A percentile compares a stretch with the other conserved stretches of the same genome.
Conservation (phyloP, 2,797 vertebrate genomes). For the Poecilia picta region DNA sequence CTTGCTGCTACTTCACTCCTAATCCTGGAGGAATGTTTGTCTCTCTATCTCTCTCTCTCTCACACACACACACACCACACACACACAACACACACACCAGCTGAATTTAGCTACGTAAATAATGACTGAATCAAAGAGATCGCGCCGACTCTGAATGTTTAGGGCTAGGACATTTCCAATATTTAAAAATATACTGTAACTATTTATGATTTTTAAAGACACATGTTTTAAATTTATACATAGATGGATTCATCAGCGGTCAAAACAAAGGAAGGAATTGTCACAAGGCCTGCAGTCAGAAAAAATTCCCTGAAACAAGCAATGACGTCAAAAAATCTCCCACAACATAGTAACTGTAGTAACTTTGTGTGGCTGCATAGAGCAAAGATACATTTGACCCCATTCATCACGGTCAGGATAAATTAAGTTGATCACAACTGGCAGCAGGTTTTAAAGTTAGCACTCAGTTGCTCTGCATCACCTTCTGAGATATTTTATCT, state of each 20-base stretch:
- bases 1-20: background rate
- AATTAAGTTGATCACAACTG: background rate
- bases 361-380: background rate
- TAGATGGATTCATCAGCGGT: background rate
- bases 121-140: background rate
- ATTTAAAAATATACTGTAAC: background rate
- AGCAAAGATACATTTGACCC: background rate
- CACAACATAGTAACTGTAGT: background rate
- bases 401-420: background rate
- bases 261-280: background rate
- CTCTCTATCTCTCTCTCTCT: no score
- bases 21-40: background rate
- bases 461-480: background rate
- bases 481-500: background rate
- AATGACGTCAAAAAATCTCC: background rate
- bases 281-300: background rate
- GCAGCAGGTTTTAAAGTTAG: background rate
- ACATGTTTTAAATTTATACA: background rate
- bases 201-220: background rate
- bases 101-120: background rate
- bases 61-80: no score
- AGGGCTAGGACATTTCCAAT: background rate
- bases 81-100: background rate
- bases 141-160: background rate
- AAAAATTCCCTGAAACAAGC: background rate